A percentile compares a stretch with the other conserved stretches of the same genome.
These are phyloP conservation scores for Polylopha cassiicola DNA, from an alignment of 2,888 invertebrate genomes.

Conservation along the genomic window DNA sequence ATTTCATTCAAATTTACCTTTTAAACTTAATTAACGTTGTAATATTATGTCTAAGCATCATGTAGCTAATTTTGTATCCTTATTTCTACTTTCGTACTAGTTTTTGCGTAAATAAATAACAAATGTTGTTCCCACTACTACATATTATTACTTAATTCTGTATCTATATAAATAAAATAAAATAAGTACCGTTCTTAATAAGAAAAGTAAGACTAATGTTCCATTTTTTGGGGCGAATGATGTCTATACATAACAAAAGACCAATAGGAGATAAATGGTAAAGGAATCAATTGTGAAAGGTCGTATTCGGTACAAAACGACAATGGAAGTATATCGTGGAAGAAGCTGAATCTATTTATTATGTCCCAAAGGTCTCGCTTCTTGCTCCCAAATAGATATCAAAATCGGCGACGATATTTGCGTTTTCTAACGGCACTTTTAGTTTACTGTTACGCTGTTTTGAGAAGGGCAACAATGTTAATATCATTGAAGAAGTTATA, in stretches of 20 bases:
- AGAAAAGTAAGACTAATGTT: background rate
- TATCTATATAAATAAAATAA: no score
- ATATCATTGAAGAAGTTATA: no score
- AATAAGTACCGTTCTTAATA: background rate
- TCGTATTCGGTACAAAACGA: constrained; percentile 9
- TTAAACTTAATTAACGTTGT: no score
- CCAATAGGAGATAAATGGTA: constrained; percentile 12
- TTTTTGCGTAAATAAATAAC: no score
- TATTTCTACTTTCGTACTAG: no score
- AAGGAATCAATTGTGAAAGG: constrained; percentile 8
- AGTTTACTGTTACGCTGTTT: background rate
- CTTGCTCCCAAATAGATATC: constrained; percentile 3
- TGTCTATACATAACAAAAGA: background rate
- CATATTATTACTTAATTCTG: no score
- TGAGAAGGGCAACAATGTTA: no score
- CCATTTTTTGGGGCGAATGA: background rate
- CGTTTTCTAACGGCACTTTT: background rate
- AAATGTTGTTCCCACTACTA: no score
- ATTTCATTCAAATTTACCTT: no score
- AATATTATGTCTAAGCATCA: no score
- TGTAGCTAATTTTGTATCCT: no score
- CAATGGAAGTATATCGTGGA: constrained; percentile 4
- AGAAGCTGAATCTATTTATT: constrained; percentile 9
- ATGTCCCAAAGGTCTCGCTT: constrained; percentile 4
- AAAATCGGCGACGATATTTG: constrained; percentile 8